phyloP scores from a whole-genome alignment of 2,797 vertebrate genomes.

The Eulemur mongoz region DNA sequence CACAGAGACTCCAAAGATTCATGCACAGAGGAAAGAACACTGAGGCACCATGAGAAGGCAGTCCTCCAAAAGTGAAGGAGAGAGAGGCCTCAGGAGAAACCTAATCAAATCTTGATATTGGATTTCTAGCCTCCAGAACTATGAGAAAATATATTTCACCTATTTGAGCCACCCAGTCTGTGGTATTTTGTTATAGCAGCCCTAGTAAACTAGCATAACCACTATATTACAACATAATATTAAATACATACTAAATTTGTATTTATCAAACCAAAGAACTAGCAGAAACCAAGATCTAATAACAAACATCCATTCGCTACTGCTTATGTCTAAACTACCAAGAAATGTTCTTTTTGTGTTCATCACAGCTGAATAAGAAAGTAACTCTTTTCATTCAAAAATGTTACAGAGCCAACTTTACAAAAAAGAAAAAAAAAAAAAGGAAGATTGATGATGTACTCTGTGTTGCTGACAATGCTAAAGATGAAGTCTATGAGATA shows the following conservation, averaged over 20 bases:
- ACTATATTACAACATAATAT: background rate
- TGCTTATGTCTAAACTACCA: background rate
- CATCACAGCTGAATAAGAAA: slow-evolving; percentile 2
- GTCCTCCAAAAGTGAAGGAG: rapidly evolving
- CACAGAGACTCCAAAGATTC: background rate
- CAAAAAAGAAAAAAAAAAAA: background rate
- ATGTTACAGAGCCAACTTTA: background rate
- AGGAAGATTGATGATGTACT: slow-evolving; percentile 42
- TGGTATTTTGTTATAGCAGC: background rate
- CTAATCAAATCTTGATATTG: background rate
- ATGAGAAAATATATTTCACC: background rate
- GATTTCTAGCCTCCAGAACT: background rate
- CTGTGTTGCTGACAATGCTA: slow-evolving; percentile 50
- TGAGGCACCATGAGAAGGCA: background rate
- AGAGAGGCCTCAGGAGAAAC: background rate
- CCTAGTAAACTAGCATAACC: background rate
- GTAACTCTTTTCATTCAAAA: slow-evolving; percentile 29
- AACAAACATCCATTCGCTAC: background rate
- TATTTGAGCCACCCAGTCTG: background rate
- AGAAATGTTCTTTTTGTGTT: background rate
- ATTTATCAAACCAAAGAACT: background rate
- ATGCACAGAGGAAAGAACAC: background rate
- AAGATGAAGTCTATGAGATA: slow-evolving; percentile 35
- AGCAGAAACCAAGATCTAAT: background rate
- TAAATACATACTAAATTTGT: background rate